A percentile compares a stretch with the other conserved stretches of the same genome.
phyloP scores from a whole-genome alignment of 2,113 vertebrate genomes.

The Sylvia atricapilla region DNA sequence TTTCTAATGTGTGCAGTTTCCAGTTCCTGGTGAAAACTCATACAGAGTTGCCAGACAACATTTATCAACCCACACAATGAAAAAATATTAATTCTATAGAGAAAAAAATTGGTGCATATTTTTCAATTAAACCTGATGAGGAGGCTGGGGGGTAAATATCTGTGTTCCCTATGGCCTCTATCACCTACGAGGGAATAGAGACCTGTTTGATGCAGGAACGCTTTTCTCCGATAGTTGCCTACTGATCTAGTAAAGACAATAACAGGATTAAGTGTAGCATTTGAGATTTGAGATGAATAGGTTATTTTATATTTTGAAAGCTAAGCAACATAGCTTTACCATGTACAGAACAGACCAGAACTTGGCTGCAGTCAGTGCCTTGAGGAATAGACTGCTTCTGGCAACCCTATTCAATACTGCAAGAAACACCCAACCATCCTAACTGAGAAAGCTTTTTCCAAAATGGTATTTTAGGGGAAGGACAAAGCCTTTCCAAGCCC shows the following conservation, averaged over 20 bases:
- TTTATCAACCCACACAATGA: slow-evolving; percentile 3
- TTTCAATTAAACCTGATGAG: neutral
- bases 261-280: neutral
- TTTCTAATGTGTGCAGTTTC: neutral
- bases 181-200: neutral
- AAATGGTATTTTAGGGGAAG: neutral
- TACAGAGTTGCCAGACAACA: neutral
- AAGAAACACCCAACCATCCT: neutral
- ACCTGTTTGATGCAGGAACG: neutral
- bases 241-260: neutral
- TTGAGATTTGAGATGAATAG: neutral
- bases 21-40: slow-evolving; percentile 7
- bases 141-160: neutral
- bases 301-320: slow-evolving; percentile 27
- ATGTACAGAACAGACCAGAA: slow-evolving; percentile 1
- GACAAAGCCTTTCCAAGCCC: neutral
- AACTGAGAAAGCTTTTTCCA: neutral
- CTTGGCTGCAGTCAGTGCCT: neutral
- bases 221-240: neutral
- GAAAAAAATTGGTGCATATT: neutral
- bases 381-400: slow-evolving; percentile 26
- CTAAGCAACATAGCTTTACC: slow-evolving; percentile 20
- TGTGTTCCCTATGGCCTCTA: neutral
- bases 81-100: neutral
- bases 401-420: neutral